Evolutionary conservation across 2,888 invertebrate genomes (phyloP).

Genomic region (Lacanobia wlatinum): DNA sequence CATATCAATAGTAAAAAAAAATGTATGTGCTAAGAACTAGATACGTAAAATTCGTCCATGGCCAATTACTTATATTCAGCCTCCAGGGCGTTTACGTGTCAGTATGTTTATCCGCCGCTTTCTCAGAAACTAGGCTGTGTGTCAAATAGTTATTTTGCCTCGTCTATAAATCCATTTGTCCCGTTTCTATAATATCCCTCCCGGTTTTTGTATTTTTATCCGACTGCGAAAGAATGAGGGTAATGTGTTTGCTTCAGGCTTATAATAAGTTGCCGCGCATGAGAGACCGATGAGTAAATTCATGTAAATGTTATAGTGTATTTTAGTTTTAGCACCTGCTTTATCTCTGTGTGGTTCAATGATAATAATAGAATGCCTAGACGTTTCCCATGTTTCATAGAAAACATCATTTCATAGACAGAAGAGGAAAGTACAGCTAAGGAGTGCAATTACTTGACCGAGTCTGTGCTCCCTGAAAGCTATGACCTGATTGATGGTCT

Average conservation of each 20-base stretch:
- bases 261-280: not conserved
- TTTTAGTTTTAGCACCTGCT: not conserved
- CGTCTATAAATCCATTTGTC: conserved; percentile 45
- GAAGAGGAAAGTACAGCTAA: no score
- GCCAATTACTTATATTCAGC: conserved; percentile 23
- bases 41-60: not conserved
- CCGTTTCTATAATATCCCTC: conserved; percentile 36
- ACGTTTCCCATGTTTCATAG: conserved; percentile 2
- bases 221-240: conserved; percentile 50
- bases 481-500: not conserved
- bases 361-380: not conserved
- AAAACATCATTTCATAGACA: not conserved
- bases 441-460: not conserved
- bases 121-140: conserved; percentile 56
- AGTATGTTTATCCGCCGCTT: conserved; percentile 34
- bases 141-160: conserved; percentile 16
- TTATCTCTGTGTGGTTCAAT: not conserved
- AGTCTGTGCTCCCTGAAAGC: not conserved
- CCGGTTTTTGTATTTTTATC: conserved; percentile 54
- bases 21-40: not conserved
- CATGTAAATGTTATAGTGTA: not conserved
- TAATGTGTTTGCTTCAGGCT: conserved; percentile 54
- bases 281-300: not conserved
- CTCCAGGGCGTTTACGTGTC: conserved; percentile 14
- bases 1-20: no score